phyloP scores from a whole-genome alignment of 2,888 invertebrate genomes.

The Oxyscelio sp. region DNA sequence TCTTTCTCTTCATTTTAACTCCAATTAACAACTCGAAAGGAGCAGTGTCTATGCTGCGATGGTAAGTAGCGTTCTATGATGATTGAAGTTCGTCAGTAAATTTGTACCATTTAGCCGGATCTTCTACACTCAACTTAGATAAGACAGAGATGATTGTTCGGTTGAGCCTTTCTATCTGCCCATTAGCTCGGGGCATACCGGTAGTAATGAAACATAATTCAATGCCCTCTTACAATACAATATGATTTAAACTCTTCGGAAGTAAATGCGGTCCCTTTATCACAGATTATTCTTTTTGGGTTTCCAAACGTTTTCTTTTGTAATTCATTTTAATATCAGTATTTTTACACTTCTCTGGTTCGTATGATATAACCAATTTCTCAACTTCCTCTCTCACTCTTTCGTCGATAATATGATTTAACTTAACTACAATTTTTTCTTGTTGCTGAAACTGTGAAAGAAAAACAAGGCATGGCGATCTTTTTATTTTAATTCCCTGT shows the following conservation, averaged over 20 bases:
- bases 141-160: conserved; percentile 33
- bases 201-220: conserved; percentile 16
- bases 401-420: background rate
- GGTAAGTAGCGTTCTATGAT: conserved; percentile 39
- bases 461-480: conserved; percentile 12
- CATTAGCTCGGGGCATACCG: conserved; percentile 43
- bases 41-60: conserved; percentile 46
- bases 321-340: conserved; percentile 74
- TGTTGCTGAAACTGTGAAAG: background rate
- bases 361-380: conserved; percentile 70
- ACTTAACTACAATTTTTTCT: background rate
- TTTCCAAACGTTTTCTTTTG: conserved; percentile 36
- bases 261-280: conserved; percentile 38
- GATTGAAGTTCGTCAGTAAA: conserved; percentile 26
- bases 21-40: conserved; percentile 51
- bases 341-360: conserved; percentile 71
- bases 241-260: conserved; percentile 43
- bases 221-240: conserved; percentile 18
- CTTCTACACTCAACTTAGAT: conserved; percentile 28
- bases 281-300: conserved; percentile 25
- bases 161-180: conserved; percentile 51
- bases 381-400: conserved; percentile 47
- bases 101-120: conserved; percentile 47
- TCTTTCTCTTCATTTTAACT: conserved; percentile 13
- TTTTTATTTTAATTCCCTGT: conserved; percentile 23